phyloP scores from a whole-genome alignment of 2,113 vertebrate genomes.

The Etia nguti region DNA sequence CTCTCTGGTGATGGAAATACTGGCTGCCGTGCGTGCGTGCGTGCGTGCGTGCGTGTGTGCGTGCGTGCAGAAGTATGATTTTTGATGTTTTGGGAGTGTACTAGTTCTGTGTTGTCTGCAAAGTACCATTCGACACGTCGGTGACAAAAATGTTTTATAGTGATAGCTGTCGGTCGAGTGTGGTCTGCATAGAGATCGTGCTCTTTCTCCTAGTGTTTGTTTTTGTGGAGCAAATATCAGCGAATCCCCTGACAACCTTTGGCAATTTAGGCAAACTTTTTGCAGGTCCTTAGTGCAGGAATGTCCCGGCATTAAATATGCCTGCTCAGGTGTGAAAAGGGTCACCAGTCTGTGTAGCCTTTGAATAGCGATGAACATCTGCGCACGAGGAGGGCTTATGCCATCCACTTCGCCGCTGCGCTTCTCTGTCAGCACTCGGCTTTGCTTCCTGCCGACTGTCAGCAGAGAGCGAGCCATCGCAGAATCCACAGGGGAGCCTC shows the following conservation, averaged over 20 bases:
- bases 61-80: not conserved
- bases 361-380: constrained; percentile 29
- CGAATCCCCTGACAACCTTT: not conserved
- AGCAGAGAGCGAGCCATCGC: not conserved
- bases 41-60: not conserved
- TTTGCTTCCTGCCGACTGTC: constrained; percentile 23
- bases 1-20: not conserved
- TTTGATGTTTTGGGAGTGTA: not conserved
- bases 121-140: not conserved
- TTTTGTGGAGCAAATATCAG: not conserved
- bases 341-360: not conserved
- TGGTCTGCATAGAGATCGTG: too few relatives aligned
- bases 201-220: not conserved
- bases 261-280: not conserved
- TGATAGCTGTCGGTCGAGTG: not conserved
- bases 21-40: not conserved
- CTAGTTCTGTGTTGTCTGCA: not conserved
- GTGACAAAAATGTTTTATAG: not conserved
- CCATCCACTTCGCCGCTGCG: not conserved
- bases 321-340: not conserved
- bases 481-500: constrained; percentile 16
- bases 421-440: not conserved
- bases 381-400: not conserved
- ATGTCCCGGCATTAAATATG: not conserved
- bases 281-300: not conserved